Conservation (phyloP, 2,113 vertebrate species). For the Ageneiosus marmoratus region DNA sequence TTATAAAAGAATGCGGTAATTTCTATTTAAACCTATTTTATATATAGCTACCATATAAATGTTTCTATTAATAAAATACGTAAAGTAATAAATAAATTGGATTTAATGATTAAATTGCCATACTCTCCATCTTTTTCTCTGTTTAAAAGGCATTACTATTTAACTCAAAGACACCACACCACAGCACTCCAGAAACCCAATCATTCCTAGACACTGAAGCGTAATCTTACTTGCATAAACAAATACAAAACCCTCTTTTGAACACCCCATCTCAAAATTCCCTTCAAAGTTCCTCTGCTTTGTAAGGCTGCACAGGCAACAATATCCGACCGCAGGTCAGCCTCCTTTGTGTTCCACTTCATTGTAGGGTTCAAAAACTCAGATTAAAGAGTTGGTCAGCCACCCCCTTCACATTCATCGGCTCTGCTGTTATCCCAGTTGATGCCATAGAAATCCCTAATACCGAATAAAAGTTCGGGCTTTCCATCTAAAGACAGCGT, state of each 20-base stretch:
- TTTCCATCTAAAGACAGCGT: conserved; percentile 44
- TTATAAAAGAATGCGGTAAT: background rate
- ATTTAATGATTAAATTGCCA: conserved; percentile 21
- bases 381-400: conserved; percentile 55
- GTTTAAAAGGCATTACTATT: conserved; percentile 24
- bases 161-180: conserved; percentile 31
- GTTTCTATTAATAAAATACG: background rate
- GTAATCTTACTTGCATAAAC: conserved; percentile 47
- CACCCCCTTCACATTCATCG: conserved; percentile 51
- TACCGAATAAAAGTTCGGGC: conserved; percentile 53
- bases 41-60: background rate
- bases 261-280: conserved; percentile 49
- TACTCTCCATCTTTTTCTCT: conserved; percentile 17
- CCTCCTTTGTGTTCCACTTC: conserved; percentile 54
- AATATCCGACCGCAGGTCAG: conserved; percentile 50
- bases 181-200: conserved; percentile 7
- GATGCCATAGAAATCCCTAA: conserved; percentile 50
- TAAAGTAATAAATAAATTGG: background rate
- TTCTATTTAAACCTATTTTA: background rate
- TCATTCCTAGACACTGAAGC: conserved; percentile 32
- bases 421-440: conserved; percentile 49
- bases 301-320: conserved; percentile 50
- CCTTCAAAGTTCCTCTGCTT: conserved; percentile 47
- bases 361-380: conserved; percentile 57
- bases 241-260: conserved; percentile 50